phyloP scores from a whole-genome alignment of 2,888 invertebrate species.

The Ellobium chinense region DNA sequence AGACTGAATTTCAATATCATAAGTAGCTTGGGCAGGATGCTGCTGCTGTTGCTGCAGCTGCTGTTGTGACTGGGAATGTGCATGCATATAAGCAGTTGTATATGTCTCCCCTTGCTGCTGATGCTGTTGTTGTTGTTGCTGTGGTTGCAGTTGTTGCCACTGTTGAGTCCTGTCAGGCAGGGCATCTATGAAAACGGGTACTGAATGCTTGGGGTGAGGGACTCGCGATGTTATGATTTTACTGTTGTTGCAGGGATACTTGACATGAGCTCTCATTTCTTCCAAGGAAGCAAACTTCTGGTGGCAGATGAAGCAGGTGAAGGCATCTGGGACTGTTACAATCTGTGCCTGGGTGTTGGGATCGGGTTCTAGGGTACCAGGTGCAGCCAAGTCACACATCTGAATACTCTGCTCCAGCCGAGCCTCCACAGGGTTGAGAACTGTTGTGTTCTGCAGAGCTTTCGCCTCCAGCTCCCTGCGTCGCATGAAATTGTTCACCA shows the following conservation, averaged over 20 bases:
- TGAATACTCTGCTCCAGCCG: constrained; percentile 40
- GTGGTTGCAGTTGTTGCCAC: constrained; percentile 1
- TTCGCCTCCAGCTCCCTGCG: constrained; percentile 52
- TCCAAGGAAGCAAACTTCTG: constrained; percentile 60
- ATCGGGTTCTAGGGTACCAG: not conserved
- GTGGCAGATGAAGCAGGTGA: constrained; percentile 62
- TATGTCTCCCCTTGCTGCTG: no score
- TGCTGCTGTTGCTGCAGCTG: constrained; percentile 10
- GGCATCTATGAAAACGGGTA: constrained; percentile 35
- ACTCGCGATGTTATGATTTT: constrained; percentile 36
- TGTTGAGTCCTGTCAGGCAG: not conserved
- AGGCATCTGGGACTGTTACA: not conserved
- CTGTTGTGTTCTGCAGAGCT: constrained; percentile 50
- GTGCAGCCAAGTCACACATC: constrained; percentile 34
- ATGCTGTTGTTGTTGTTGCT: not conserved
- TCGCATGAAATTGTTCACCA: constrained; percentile 48
- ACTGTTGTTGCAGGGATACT: constrained; percentile 60
- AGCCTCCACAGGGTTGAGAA: constrained; percentile 37
- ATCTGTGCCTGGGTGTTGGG: not conserved
- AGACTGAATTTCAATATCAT: constrained; percentile 3
- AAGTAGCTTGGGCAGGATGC: not conserved
- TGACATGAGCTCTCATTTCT: constrained; percentile 68
- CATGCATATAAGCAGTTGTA: not conserved
- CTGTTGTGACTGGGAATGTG: not conserved
- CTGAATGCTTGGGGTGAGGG: constrained; percentile 36